A percentile compares a stretch with the other conserved stretches of the same genome.
phyloP scores from a whole-genome alignment of 2,113 vertebrate species.

The Gasterosteus aculeatus region DNA sequence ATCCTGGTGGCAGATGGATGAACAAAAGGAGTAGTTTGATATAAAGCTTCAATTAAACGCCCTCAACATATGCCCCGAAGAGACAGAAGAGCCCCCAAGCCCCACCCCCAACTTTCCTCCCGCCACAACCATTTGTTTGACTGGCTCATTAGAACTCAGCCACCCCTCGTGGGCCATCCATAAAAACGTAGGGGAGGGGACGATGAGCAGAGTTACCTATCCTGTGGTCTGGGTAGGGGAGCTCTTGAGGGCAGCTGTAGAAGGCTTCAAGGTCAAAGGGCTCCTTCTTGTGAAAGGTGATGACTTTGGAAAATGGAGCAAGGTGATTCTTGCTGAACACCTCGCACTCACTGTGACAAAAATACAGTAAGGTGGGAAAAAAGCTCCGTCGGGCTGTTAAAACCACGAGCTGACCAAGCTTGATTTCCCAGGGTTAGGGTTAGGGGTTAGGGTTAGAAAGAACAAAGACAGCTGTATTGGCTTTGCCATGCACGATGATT shows the following conservation, averaged over 20 bases:
- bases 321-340: constrained; percentile 94
- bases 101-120: background rate
- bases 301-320: constrained; percentile 95
- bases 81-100: background rate
- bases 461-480: background rate
- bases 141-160: background rate
- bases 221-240: constrained; percentile 92
- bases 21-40: constrained; percentile 5
- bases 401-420: background rate
- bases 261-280: constrained; percentile 94
- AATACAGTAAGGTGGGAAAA: constrained; percentile 19
- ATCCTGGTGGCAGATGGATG: constrained; percentile 77
- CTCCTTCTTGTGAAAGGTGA: constrained; percentile 97
- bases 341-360: constrained; percentile 89
- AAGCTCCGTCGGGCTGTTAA: constrained; percentile 23
- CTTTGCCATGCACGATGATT: background rate
- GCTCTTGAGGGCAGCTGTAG: constrained; percentile 90
- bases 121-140: background rate
- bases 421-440: background rate
- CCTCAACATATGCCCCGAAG: constrained; percentile 5
- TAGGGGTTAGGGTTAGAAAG: background rate
- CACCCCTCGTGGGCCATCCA: background rate
- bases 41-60: background rate
- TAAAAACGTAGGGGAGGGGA: background rate
- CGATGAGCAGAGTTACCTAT: constrained; percentile 84